phyloP scores from a whole-genome alignment of 2,797 vertebrate genomes.

The Balearica regulorum region DNA sequence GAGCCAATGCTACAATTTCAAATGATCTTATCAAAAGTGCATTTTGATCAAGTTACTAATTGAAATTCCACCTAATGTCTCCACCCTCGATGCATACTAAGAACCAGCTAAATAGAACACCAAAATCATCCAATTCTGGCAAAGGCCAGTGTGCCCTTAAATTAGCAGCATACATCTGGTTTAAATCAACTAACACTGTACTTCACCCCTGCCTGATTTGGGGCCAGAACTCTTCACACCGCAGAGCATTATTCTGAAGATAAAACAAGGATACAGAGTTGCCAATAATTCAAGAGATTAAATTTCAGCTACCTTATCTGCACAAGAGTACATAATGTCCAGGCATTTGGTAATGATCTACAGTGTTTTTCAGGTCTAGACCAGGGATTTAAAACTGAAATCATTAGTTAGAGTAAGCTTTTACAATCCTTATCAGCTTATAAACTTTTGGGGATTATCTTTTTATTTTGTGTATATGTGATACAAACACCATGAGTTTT shows the following conservation, averaged over 20 bases:
- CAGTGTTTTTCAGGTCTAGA: background rate
- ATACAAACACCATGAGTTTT: background rate
- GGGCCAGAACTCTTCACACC: background rate
- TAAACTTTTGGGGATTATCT: background rate
- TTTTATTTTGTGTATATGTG: background rate
- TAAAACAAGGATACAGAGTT: background rate
- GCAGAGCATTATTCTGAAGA: background rate
- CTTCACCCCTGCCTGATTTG: background rate
- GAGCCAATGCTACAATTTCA: background rate
- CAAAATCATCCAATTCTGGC: background rate
- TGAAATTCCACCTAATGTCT: background rate
- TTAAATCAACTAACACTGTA: background rate
- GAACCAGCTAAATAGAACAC: background rate
- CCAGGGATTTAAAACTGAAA: background rate
- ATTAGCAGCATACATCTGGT: background rate
- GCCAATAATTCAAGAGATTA: background rate
- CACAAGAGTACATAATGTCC: background rate
- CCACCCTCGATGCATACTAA: background rate
- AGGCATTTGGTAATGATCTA: background rate
- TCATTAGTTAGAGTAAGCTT: background rate
- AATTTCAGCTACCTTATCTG: background rate
- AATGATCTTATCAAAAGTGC: background rate
- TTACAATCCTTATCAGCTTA: background rate
- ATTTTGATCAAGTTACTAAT: background rate
- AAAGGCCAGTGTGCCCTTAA: background rate